Base-by-base conservation (phyloP, 2,888 invertebrate species). In the Tenthredo livida region DNA sequence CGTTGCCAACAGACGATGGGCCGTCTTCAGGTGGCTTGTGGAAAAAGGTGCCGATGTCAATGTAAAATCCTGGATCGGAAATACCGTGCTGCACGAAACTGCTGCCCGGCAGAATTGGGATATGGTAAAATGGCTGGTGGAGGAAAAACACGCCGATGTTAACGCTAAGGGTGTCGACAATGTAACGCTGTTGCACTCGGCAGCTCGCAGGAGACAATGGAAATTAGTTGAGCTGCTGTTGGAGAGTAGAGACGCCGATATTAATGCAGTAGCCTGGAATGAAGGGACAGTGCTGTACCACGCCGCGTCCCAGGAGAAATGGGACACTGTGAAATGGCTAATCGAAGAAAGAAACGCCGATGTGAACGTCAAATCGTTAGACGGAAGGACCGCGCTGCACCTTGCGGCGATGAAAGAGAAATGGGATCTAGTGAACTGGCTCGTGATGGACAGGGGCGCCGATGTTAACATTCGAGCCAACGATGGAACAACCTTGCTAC, bases 311-410 rank as follows among this genome's bases (percentile, higher is more conserved):
- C 47, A 21, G n/a, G 25, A 5, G 2, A 47, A 6, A n/a, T 73
- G 73, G 73, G 73, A 73, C 15, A 73, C 47, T 12, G 40, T 73
- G 21, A 73, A 47, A 43, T 73, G 73, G 73, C 73, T 73, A 73
- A n/a, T 73, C 40, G 73, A 73, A 73, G 73, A 73, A 33, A 40
- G 25, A 25, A 25, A 17, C 17, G 73, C 73, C 21, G 25, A 73
- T 25, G 43, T 73, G 4, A 25, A 73, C 25, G 47, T 25, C 17
- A 40, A 47, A 15, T 9, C 70, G 33, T 29, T 17, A 2, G 17
- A 70, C 17, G 43, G 43, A 47, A 47, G 5, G 43, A 73, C 73
- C 21, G 21, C 47, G 9, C 43, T 43, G 73, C 73, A 73, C n/a
- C 2, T 43, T 9, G 47, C 73, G 25, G 73, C 73, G 21, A 6